Evolutionary conservation across 1,140 invertebrate genomes (phyloP).

Genomic region (Drosophila erecta): DNA sequence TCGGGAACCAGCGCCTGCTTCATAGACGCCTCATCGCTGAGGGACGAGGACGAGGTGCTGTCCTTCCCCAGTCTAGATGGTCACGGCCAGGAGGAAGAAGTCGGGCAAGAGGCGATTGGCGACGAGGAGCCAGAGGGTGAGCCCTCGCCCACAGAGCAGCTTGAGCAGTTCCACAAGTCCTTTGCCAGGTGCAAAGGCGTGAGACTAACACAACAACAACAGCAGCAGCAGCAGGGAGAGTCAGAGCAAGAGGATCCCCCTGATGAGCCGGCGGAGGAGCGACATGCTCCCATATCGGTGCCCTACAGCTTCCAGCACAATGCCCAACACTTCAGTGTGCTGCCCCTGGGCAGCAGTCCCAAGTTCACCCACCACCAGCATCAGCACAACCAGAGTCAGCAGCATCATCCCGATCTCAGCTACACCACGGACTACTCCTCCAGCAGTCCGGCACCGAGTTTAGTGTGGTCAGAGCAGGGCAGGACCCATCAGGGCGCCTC

Average conservation of each 20-base stretch:
- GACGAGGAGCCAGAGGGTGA: constrained; percentile 28
- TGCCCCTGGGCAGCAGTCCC: constrained; percentile 80
- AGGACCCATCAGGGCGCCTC: constrained; percentile 36
- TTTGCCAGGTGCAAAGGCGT: constrained; percentile 76
- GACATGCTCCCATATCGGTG: constrained; percentile 62
- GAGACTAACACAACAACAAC: neutral
- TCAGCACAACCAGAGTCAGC: constrained; percentile 24
- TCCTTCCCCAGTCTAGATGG: constrained; percentile 72
- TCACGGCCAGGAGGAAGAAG: constrained; percentile 26
- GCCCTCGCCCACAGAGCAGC: constrained; percentile 62
- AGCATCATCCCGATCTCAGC: constrained; percentile 70
- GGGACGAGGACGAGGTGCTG: constrained; percentile 87
- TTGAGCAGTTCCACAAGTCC: constrained; percentile 81
- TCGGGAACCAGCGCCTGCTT: constrained; percentile 86
- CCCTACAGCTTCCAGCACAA: constrained; percentile 85
- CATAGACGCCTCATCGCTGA: constrained; percentile 90
- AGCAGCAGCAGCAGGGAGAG: constrained; percentile 10
- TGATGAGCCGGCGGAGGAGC: constrained; percentile 6
- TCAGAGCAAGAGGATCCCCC: constrained; percentile 26
- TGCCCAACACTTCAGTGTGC: constrained; percentile 86
- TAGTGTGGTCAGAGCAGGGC: constrained; percentile 76
- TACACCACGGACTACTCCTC: constrained; percentile 83
- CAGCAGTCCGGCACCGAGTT: constrained; percentile 76
- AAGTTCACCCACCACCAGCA: constrained; percentile 66
- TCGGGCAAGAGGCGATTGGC: neutral